Evolutionary conservation across 2,113 vertebrate species (phyloP), one percentile per base, ranked within the genome.

Genomic region (Fulica atra): DNA sequence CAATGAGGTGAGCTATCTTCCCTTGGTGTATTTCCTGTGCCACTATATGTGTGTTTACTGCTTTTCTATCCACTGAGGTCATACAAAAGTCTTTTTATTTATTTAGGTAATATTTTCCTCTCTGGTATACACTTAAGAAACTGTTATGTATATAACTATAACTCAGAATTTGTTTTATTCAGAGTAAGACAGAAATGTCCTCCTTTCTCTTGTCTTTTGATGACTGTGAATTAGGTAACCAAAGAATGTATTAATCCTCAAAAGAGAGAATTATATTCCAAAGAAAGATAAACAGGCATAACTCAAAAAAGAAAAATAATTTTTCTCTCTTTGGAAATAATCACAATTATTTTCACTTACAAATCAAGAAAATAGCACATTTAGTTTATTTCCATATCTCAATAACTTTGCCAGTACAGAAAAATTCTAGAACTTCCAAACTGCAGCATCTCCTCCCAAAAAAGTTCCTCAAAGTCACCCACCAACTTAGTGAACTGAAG

Each of bases 401-500:
- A 81, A 24, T 65, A 40, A 63, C 17, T 74, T 63, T 63, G 59
- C 16, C 9, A 56, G 13, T n/a, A 36, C 15, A 69, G 10, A 20
- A 80, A 60, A 69, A 60, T 28, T 40, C 3, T 10, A 54, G 19
- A 72, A 31, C 3, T 51, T 69, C 9, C 40, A 60, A 65, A 79
- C 64, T 69, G 6, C 17, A 72, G 2, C 5, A 35, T 60, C 7
- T 69, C 6, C 19, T 77, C 2, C 1, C 73, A 44, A 81, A 48
- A 40, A 16, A 54, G 64, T 9, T 3, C 7, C 19, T 40, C 4
- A 7, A 84, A 44, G 13, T 68, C 9, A 19, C n/a, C 10, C 19
- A 71, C 51, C n/a, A 71, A 17, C 0, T 0, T 11, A 46, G 1
- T 38, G 57, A 76, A 40, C 10, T 63, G 53, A 71, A 85, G 16